These are phyloP conservation scores for Drosophila azteca DNA, from an alignment of 1,140 invertebrate genomes.

Conservation along the genomic window DNA sequence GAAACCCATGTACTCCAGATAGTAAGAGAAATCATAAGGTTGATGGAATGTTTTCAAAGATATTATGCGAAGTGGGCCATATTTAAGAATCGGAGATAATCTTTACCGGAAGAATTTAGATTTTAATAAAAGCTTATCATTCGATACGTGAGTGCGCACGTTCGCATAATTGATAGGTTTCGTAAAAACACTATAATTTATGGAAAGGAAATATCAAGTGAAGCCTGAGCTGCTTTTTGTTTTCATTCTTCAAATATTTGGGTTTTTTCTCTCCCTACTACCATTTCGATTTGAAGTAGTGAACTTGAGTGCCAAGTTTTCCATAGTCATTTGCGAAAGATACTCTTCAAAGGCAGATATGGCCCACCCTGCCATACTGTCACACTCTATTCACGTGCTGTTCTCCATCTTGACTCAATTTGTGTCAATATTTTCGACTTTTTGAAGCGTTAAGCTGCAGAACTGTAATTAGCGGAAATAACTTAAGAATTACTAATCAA, in stretches of 20 bases:
- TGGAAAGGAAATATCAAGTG: not conserved
- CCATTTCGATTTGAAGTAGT: too few relatives aligned
- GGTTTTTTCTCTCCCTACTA: too few relatives aligned
- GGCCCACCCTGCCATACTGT: conserved; percentile 10
- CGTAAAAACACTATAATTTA: conserved; percentile 14
- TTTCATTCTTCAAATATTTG: too few relatives aligned
- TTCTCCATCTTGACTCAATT: conserved; percentile 15
- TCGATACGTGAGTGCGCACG: too few relatives aligned
- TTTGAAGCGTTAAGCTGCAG: conserved; percentile 8
- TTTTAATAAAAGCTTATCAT: conserved; percentile 9
- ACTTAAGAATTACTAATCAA: conserved; percentile 32
- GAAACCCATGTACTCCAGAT: too few relatives aligned
- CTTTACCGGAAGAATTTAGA: conserved; percentile 7
- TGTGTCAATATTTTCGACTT: conserved; percentile 32
- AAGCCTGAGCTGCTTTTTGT: too few relatives aligned
- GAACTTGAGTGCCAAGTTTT: conserved; percentile 14
- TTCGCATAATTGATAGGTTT: not conserved
- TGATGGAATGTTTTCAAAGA: too few relatives aligned
- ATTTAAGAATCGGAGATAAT: not conserved
- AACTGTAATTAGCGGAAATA: conserved; percentile 52
- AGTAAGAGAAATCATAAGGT: not conserved
- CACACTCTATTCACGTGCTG: conserved; percentile 26
- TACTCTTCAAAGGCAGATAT: conserved; percentile 20
- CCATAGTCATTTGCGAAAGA: conserved; percentile 24
- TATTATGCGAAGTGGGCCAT: too few relatives aligned